Evolutionary conservation across 2,113 vertebrate genomes (phyloP).

Genomic region (Paratilapia polleni): DNA sequence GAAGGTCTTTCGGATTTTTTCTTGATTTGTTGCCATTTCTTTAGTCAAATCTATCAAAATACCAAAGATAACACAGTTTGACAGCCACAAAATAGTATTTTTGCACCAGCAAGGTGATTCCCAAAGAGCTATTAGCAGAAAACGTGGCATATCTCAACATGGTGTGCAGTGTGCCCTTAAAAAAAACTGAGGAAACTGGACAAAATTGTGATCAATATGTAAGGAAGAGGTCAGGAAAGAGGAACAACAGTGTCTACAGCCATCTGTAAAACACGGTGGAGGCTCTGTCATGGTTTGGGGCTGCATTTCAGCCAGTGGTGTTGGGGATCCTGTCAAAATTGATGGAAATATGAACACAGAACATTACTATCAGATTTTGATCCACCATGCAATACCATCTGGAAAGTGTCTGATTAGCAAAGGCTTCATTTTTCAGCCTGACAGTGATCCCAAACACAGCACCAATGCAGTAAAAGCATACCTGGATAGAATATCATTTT

Average conservation of each 20-base stretch:
- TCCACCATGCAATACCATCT: fast-evolving
- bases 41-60: too few relatives aligned
- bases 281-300: neutral
- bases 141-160: neutral
- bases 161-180: neutral
- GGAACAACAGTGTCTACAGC: neutral
- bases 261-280: neutral
- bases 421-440: neutral
- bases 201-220: neutral
- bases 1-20: neutral
- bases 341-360: neutral
- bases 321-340: neutral
- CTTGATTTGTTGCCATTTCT: neutral
- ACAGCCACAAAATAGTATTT: too few relatives aligned
- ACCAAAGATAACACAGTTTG: too few relatives aligned
- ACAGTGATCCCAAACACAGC: neutral
- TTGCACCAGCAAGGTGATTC: too few relatives aligned
- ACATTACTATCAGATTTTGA: neutral
- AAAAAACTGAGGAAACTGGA: neutral
- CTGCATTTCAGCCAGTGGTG: neutral
- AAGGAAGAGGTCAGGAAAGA: neutral
- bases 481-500: too few relatives aligned
- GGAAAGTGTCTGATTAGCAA: neutral
- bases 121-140: neutral
- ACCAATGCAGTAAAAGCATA: neutral